Evolutionary conservation across 2,797 vertebrate genomes (phyloP), one percentile per base, ranked within the genome.

Genomic region (Ispidina picta): DNA sequence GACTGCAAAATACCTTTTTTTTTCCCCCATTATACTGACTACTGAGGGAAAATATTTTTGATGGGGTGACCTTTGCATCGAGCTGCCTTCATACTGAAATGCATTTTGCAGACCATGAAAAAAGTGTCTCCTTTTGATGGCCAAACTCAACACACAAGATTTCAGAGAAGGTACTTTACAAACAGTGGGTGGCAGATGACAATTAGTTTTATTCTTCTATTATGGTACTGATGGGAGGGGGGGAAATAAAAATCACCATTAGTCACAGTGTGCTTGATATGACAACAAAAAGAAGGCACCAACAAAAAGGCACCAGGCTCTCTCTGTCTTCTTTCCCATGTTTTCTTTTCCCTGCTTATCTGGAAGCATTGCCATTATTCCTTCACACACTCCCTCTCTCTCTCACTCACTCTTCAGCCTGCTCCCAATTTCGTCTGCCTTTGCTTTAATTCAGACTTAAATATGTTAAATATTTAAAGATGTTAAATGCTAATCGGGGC

Each of bases 41-140:
- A 17, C 76, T 56, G 59, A 95, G 81, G 89, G 74, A 96, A 93
- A 96, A 96, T 63, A 84, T 86, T 96, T 96, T 83, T 96, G 96
- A 95, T 77, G 80, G 94, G 90, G 77, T 96, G 96, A 96, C 96
- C 96, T 96, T 97, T 96, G 93, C 88, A 92, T 86, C 0, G 87
- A 91, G 96, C 87, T 84, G 44, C 62, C 74, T 49, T 96, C 83
- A 23, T 65, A 76, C 85, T 52, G 83, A 95, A 96, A 92, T 44
- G 89, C 83, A 56, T 95, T 96, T 94, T 90, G 81, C 93, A 94
- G 74, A 86, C 87, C 79, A 74, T 56, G 76, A 63, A 90, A 66
- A 96, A 94, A 81, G 64, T n/a, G 8, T 64, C 89, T 94, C 76
- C 76, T 82, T 92, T 75, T 92, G 94, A 94, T 92, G 94, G 92